phyloP scores from a whole-genome alignment of 2,113 vertebrate genomes.

The Clinocottus analis region DNA sequence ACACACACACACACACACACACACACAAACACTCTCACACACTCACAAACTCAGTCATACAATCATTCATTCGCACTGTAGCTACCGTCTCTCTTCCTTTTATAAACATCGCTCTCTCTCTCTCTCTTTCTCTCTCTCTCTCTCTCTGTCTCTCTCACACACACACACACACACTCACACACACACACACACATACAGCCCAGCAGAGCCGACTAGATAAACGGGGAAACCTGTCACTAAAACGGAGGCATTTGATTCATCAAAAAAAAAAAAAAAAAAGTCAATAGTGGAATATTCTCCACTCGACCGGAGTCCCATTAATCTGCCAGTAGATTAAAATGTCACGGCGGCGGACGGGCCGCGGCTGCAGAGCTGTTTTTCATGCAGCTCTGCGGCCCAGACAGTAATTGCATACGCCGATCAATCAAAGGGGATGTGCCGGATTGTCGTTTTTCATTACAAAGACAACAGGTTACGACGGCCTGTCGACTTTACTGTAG shows the following conservation, averaged over 20 bases:
- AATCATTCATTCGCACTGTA: conserved; percentile 36
- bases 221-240: conserved; percentile 70
- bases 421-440: conserved; percentile 75
- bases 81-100: conserved; percentile 8
- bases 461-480: conserved; percentile 76
- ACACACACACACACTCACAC: not conserved
- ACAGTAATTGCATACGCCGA: conserved; percentile 78
- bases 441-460: conserved; percentile 77
- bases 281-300: conserved; percentile 76
- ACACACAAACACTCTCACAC: not conserved
- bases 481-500: conserved; percentile 61
- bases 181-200: not conserved
- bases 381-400: conserved; percentile 56
- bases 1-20: conserved; percentile 14
- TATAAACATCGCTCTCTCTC: conserved; percentile 18
- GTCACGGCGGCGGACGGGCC: conserved; percentile 61
- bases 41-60: conserved; percentile 6
- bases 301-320: conserved; percentile 73
- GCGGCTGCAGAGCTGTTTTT: conserved; percentile 63
- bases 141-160: not conserved
- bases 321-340: conserved; percentile 80
- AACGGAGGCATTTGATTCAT: conserved; percentile 75
- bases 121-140: not conserved
- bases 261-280: conserved; percentile 69
- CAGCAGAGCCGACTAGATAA: conserved; percentile 47